Percentiles rank a stretch among this genome's conserved stretches.
Conservation (phyloP, 2,888 invertebrate genomes). For the Cryptus armator region DNA sequence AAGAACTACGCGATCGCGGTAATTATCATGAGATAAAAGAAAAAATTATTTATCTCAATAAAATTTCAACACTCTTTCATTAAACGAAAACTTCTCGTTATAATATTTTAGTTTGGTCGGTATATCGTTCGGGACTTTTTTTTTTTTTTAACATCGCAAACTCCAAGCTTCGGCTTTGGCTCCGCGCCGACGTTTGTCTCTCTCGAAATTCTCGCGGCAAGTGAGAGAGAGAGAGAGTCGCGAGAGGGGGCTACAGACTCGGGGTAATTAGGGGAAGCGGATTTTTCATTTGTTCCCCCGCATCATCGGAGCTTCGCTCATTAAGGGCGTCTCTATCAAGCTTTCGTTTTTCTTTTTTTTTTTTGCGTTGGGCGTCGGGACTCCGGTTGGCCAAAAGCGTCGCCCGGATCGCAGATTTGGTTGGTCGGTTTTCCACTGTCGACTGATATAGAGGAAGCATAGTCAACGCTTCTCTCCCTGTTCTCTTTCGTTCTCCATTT, state of each 20-base stretch:
- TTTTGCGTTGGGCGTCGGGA: conserved; percentile 4
- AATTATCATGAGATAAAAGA: too few relatives aligned
- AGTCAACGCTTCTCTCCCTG: conserved; percentile 33
- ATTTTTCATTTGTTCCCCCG: conserved; percentile 76
- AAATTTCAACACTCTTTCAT: neutral
- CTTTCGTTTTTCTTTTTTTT: conserved; percentile 25
- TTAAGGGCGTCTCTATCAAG: conserved; percentile 69
- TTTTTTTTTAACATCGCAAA: neutral
- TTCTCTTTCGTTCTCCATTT: conserved; percentile 3
- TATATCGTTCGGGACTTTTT: neutral
- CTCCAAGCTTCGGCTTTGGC: conserved; percentile 27
- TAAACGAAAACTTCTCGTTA: neutral
- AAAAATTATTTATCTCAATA: too few relatives aligned
- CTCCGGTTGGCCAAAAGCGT: conserved; percentile 61
- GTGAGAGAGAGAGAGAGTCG: neutral
- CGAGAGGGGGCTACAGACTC: conserved; percentile 49
- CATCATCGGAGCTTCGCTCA: conserved; percentile 76
- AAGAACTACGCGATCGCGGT: too few relatives aligned
- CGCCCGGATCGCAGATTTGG: conserved; percentile 74
- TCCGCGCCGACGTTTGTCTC: conserved; percentile 58
- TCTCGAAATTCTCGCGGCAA: conserved; percentile 26
- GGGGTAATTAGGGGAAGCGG: conserved; percentile 78
- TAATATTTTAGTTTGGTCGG: neutral
- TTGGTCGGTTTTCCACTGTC: conserved; percentile 73
- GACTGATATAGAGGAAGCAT: conserved; percentile 15